Percentiles rank a stretch among this genome's conserved stretches.
These are phyloP conservation scores for Sebastiscus albofasciatus DNA, from an alignment of 2,797 vertebrate species.

Conservation along the genomic window DNA sequence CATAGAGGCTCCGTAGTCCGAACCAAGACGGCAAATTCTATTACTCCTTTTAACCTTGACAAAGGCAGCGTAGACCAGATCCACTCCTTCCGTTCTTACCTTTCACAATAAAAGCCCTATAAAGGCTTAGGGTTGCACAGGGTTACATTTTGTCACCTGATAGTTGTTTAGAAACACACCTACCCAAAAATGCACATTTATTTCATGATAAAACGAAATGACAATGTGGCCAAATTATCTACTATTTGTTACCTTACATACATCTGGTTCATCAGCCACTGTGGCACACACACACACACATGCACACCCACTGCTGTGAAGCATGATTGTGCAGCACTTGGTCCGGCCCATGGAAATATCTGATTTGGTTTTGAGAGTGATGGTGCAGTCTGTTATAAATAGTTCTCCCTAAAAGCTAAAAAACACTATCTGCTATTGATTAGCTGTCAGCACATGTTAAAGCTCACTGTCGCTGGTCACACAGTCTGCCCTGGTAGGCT, in stretches of 20 bases:
- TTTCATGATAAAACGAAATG: neutral
- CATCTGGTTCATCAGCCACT: neutral
- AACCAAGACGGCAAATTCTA: too few relatives aligned
- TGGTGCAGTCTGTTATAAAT: slow-evolving; percentile 75
- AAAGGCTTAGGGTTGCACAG: too few relatives aligned
- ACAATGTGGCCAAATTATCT: neutral
- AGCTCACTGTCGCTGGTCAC: slow-evolving; percentile 67
- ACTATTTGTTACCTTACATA: neutral
- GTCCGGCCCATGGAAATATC: slow-evolving; percentile 73
- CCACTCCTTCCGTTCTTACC: too few relatives aligned
- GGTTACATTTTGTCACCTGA: neutral
- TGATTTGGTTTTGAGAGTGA: slow-evolving; percentile 70
- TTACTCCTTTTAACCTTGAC: too few relatives aligned
- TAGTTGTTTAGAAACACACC: neutral
- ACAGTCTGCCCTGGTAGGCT: slow-evolving; percentile 38
- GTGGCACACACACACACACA: slow-evolving; percentile 2
- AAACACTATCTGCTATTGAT: slow-evolving; percentile 82
- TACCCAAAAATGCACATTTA: accelerated
- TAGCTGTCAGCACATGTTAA: slow-evolving; percentile 82
- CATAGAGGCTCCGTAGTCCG: too few relatives aligned
- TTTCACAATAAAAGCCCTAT: too few relatives aligned
- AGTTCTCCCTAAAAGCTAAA: slow-evolving; percentile 81
- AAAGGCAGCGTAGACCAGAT: too few relatives aligned
- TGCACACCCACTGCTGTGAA: slow-evolving; percentile 9
- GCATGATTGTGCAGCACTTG: slow-evolving; percentile 51